Conservation (phyloP, 2,888 invertebrate genomes). For the Callyntrura guangdongensis region DNA sequence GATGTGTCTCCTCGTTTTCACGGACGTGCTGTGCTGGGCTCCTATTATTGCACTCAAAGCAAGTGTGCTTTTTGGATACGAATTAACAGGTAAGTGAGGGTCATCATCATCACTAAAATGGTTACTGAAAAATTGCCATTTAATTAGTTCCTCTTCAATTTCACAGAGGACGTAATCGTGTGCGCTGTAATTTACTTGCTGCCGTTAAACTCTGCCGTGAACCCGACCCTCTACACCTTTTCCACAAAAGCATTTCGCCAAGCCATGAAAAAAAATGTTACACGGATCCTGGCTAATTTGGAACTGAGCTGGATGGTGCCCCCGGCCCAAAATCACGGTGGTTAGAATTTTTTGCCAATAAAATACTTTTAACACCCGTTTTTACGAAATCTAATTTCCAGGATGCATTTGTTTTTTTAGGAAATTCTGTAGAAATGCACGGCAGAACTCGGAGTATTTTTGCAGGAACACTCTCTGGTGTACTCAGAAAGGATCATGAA, state of each 20-base stretch:
- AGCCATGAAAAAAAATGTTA: not conserved
- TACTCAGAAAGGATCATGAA: not conserved
- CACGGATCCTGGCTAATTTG: not conserved
- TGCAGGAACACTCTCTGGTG: not conserved
- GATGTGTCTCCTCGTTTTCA: constrained; percentile 91
- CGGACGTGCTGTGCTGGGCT: constrained; percentile 91
- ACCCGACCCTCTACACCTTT: constrained; percentile 90
- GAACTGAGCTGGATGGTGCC: not conserved
- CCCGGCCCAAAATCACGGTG: not conserved
- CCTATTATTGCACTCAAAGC: constrained; percentile 90
- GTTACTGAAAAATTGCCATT: too few species aligned
- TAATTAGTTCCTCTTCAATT: not conserved
- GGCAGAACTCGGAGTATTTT: constrained; percentile 2
- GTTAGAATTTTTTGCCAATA: not conserved
- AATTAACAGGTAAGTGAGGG: constrained; percentile 87
- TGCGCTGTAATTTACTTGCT: constrained; percentile 90
- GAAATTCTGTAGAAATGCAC: constrained; percentile 21
- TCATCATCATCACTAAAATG: not conserved
- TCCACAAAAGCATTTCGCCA: constrained; percentile 86
- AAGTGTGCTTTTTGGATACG: constrained; percentile 88
- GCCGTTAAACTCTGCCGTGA: constrained; percentile 90
- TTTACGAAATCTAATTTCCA: not conserved
- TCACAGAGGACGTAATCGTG: constrained; percentile 88
- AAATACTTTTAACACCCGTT: not conserved
- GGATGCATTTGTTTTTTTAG: not conserved